These are phyloP conservation scores for Telmatochromis sp. DNA, from an alignment of 2,113 vertebrate genomes.

Conservation along the genomic window DNA sequence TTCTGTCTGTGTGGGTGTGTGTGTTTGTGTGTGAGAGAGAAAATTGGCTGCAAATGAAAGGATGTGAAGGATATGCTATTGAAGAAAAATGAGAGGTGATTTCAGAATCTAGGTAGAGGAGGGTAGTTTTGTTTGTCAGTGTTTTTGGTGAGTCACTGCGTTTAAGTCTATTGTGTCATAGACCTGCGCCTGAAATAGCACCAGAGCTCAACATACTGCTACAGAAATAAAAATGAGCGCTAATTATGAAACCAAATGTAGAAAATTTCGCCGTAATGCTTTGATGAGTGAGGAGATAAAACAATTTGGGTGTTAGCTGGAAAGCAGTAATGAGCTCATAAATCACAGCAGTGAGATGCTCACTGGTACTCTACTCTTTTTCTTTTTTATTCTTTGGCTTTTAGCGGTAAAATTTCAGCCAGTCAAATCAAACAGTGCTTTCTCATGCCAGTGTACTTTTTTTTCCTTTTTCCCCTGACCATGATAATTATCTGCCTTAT, in stretches of 20 bases:
- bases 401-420: not conserved
- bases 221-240: slow-evolving; percentile 18
- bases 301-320: slow-evolving; percentile 26
- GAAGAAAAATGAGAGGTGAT: not conserved
- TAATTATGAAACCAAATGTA: not conserved
- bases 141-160: slow-evolving; percentile 21
- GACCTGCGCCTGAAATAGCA: slow-evolving; percentile 26
- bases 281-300: slow-evolving; percentile 30
- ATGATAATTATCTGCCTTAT: slow-evolving; percentile 26
- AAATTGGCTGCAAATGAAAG: slow-evolving; percentile 10
- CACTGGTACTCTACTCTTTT: not conserved
- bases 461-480: not conserved
- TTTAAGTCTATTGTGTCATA: slow-evolving; percentile 11
- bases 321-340: slow-evolving; percentile 60
- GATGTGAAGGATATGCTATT: not conserved
- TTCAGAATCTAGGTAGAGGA: slow-evolving; percentile 7
- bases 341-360: slow-evolving; percentile 49
- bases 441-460: not conserved
- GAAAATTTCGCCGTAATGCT: not conserved
- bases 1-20: not conserved
- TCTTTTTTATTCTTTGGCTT: not conserved
- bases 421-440: slow-evolving; percentile 17
- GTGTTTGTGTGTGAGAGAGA: not conserved
- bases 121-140: slow-evolving; percentile 6
- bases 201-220: not conserved